Base-by-base conservation (phyloP, 1,140 invertebrate species). In the Nymphalis io region DNA sequence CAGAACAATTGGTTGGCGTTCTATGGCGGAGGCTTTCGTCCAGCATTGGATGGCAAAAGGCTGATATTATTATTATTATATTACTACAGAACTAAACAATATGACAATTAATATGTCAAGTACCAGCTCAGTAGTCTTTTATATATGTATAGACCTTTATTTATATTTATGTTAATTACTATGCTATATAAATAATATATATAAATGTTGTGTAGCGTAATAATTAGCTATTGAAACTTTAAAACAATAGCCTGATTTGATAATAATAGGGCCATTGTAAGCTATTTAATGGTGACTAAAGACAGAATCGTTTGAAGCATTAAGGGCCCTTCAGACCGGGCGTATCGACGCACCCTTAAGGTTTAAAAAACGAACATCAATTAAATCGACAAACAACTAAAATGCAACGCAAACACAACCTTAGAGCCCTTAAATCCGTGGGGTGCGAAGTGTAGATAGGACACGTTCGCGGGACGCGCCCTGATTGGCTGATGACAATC, bases 301-400 rank as follows among this genome's bases (percentile, higher is more conserved):
- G 38, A 55, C 33, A 64, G 27, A 33, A 33, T 8, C 42, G 27
- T 20, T 38, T 63, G 13, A 42, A 40, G 39, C 51, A 10, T 18
- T 33, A 42, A 64, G 62, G n/a, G 48, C 46, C 51, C 46, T 64
- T 53, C 3, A 58, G 18, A 39, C 48, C 51, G 27, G 27, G 27
- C 27, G 27, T 33, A 33, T 33, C 33, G 13, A 21, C 6, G 13
- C 57, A 10, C 18, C 62, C 51, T 51, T 20, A 16, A 51, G 46
- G 55, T 64, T 59, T 16, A 59, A 78, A 80, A 85, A 85, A 84
- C 75, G 81, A 80, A 80, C 83, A 85, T 88, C 85, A 88, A 88
- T 88, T 88, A 88, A 88, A 77, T 81, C 74, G 82, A 85, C 85
- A 88, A 87, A 87, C 85, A 87, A 80, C 42, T 68, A 82, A 81